Percentiles rank a stretch among this genome's conserved stretches.
Conservation (phyloP, 1,140 invertebrate species). For the Venturia canescens region DNA sequence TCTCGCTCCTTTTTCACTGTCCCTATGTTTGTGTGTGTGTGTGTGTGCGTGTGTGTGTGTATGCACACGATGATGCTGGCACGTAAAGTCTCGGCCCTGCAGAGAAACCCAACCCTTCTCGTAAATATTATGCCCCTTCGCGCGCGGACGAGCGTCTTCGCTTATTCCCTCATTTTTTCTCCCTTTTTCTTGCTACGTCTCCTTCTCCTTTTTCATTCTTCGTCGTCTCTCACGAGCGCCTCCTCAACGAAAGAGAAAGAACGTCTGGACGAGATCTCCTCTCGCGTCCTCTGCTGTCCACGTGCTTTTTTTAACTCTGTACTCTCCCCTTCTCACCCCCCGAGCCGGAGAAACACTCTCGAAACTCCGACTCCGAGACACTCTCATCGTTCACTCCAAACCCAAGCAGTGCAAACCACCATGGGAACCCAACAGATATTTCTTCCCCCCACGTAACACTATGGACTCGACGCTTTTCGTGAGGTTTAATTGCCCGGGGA, state of each 20-base stretch:
- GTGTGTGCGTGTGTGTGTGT: conserved; percentile 54
- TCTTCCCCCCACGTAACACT: not conserved
- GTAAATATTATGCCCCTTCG: conserved; percentile 70
- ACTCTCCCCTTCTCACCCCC: no score
- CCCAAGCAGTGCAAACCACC: conserved; percentile 35
- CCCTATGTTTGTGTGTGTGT: conserved; percentile 53
- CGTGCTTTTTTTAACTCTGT: no score
- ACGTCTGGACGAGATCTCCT: conserved; percentile 15
- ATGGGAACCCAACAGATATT: conserved; percentile 59
- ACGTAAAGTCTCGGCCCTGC: conserved; percentile 44
- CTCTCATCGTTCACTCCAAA: no score
- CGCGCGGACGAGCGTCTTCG: conserved; percentile 50
- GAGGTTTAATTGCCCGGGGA: conserved; percentile 69
- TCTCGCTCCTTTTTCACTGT: no score
- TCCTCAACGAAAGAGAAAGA: not conserved
- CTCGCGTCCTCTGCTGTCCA: not conserved
- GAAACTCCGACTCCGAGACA: no score
- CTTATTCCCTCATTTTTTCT: conserved; percentile 46
- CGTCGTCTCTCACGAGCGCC: conserved; percentile 24
- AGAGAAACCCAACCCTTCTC: conserved; percentile 69
- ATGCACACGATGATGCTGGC: conserved; percentile 46
- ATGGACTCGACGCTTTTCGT: conserved; percentile 53
- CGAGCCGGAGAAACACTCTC: no score
- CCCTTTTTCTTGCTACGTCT: conserved; percentile 53
- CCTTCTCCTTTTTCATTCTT: conserved; percentile 6